phyloP scores from a whole-genome alignment of 1,140 invertebrate species.

The Anoplolepis gracilipes region DNA sequence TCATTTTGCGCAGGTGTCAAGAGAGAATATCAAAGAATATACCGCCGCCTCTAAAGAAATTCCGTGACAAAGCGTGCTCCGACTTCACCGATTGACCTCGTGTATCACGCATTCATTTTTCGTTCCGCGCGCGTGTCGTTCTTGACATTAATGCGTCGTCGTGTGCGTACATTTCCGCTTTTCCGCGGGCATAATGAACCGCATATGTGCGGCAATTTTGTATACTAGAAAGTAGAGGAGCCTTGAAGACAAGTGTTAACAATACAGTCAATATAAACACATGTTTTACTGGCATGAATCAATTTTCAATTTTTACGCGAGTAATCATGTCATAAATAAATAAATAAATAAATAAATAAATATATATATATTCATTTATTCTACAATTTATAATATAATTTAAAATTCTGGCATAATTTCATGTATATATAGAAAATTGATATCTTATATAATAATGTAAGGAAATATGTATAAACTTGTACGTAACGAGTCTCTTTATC shows the following conservation, averaged over 20 bases:
- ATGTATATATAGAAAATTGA: no score
- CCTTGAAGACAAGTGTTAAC: not conserved
- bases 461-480: no score
- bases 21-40: not conserved
- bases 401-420: no score
- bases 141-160: slow-evolving; percentile 8
- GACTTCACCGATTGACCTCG: not conserved
- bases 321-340: no score
- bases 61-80: not conserved
- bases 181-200: slow-evolving; percentile 1
- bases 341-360: no score
- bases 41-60: not conserved
- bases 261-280: no score
- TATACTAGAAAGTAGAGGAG: not conserved
- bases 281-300: not conserved
- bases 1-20: not conserved
- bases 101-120: not conserved
- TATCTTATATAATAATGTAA: no score
- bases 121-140: not conserved
- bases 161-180: not conserved
- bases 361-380: no score
- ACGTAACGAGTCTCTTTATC: no score
- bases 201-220: not conserved
- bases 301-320: slow-evolving; percentile 9
- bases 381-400: no score